Evolutionary conservation across 2,888 invertebrate genomes (phyloP).

Genomic region (Lacanobia wlatinum): DNA sequence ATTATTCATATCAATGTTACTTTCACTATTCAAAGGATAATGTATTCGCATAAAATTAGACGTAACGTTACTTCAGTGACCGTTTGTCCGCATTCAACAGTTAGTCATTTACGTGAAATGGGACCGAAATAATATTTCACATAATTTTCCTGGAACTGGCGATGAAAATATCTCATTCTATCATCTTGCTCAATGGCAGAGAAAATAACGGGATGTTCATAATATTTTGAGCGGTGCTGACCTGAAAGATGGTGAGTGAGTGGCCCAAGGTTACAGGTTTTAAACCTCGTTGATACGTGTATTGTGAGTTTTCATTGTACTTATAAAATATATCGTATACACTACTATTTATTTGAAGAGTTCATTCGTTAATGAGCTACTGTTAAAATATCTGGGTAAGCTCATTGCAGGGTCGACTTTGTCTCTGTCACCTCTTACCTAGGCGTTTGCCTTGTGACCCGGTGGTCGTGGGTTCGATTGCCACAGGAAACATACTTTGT

Average conservation of each 20-base stretch:
- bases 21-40: slow-evolving; percentile 10
- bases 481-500: too few relatives aligned
- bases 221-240: slow-evolving; percentile 7
- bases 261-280: not conserved
- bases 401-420: too few relatives aligned
- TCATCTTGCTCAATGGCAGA: slow-evolving; percentile 15
- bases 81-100: slow-evolving; percentile 27
- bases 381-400: too few relatives aligned
- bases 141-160: slow-evolving; percentile 23
- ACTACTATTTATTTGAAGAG: too few relatives aligned
- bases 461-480: too few relatives aligned
- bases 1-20: slow-evolving; percentile 21
- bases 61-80: not conserved
- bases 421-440: too few relatives aligned
- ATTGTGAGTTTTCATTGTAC: too few relatives aligned
- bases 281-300: not conserved
- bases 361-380: too few relatives aligned
- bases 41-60: slow-evolving; percentile 32
- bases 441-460: too few relatives aligned
- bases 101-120: slow-evolving; percentile 25
- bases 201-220: slow-evolving; percentile 35
- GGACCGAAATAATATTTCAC: slow-evolving; percentile 40
- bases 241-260: not conserved
- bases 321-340: too few relatives aligned
- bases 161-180: slow-evolving; percentile 42